These are phyloP conservation scores for Bombus affinis DNA, from an alignment of 1,140 invertebrate species.

Conservation along the genomic window DNA sequence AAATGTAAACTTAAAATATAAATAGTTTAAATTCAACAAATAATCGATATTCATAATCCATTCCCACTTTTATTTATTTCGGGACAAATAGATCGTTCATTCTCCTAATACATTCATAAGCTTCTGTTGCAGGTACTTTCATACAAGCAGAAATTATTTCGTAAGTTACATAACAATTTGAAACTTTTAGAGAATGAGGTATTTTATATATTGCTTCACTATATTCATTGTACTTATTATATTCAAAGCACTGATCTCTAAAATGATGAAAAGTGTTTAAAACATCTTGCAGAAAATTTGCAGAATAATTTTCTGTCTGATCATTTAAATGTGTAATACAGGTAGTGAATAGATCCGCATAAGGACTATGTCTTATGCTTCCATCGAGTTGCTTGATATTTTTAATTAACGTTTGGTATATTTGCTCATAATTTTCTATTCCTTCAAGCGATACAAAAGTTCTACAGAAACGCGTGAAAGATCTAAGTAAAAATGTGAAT, in stretches of 20 bases:
- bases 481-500: conserved; percentile 57
- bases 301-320: neutral
- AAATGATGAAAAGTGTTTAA: conserved; percentile 35
- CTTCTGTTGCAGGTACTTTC: conserved; percentile 47
- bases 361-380: conserved; percentile 53
- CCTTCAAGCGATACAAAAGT: conserved; percentile 25
- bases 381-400: conserved; percentile 44
- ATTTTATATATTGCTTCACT: neutral
- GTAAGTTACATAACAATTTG: conserved; percentile 41
- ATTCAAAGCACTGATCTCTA: conserved; percentile 48
- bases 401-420: conserved; percentile 45
- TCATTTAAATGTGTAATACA: conserved; percentile 38
- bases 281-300: neutral
- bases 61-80: neutral
- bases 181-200: conserved; percentile 23
- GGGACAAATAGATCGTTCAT: conserved; percentile 49
- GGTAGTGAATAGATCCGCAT: conserved; percentile 34
- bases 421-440: conserved; percentile 4
- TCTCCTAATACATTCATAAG: conserved; percentile 53
- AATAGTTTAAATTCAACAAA: neutral
- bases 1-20: neutral
- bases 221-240: neutral
- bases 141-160: conserved; percentile 67
- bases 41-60: neutral
- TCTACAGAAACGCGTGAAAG: conserved; percentile 21